Evolutionary conservation across 92 coral and sea anemone genomes (phyloP).

Genomic region (Pocillopora meandrina): DNA sequence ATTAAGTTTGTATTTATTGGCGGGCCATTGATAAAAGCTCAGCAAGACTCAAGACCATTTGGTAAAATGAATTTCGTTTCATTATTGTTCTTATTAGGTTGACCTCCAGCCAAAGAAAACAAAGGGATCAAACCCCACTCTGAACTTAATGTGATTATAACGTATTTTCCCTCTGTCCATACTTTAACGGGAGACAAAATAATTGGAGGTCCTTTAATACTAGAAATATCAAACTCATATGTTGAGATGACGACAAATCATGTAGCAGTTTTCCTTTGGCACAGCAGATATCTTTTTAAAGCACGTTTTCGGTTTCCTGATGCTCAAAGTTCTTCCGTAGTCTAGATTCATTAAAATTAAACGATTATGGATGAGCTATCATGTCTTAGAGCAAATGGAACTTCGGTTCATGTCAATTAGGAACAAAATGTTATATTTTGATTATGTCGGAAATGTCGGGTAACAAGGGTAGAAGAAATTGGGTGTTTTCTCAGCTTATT

Average conservation of each 20-base stretch:
- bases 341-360: not conserved
- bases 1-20: not conserved
- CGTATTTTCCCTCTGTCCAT: constrained; percentile 26
- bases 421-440: constrained; percentile 1
- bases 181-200: constrained; percentile 26
- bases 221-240: not conserved
- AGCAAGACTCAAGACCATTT: constrained; percentile 14
- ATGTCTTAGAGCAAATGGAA: not conserved
- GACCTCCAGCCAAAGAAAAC: constrained; percentile 48
- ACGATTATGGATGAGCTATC: not conserved
- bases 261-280: not conserved
- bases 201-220: not conserved
- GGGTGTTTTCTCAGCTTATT: not conserved
- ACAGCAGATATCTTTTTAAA: not conserved
- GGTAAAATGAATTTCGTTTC: constrained; percentile 17
- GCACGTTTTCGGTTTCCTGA: not conserved
- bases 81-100: not conserved
- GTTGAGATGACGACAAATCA: not conserved
- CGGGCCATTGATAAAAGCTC: not conserved
- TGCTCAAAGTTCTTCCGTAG: not conserved
- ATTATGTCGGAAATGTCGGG: not conserved
- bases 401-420: not conserved
- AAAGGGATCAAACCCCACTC: constrained; percentile 24
- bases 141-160: constrained; percentile 10
- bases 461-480: not conserved